Percentiles rank a stretch among this genome's conserved stretches.
Evolutionary conservation across 2,888 invertebrate genomes (phyloP).

Genomic region (Willowsia nigromaculata): DNA sequence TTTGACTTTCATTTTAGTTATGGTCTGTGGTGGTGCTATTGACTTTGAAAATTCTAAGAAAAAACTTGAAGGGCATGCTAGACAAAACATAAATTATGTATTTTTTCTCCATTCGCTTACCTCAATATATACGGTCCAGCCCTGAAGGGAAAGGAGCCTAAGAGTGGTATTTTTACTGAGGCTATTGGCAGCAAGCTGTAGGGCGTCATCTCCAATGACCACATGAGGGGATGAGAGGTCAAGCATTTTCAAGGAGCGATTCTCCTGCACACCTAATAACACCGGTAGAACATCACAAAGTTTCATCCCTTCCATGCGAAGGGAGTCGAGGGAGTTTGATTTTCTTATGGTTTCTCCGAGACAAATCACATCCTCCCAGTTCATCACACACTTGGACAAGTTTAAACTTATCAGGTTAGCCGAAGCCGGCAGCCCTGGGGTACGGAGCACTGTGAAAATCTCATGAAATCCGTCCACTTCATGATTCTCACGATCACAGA

Average conservation of each 20-base stretch:
- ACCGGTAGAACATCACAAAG: conserved; percentile 83
- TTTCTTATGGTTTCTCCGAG: conserved; percentile 82
- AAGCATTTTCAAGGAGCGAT: conserved; percentile 82
- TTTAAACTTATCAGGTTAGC: conserved; percentile 83
- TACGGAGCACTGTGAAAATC: conserved; percentile 81
- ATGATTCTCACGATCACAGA: conserved; percentile 81
- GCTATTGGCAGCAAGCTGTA: conserved; percentile 82
- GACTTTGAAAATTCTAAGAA: conserved; percentile 1
- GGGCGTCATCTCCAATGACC: conserved; percentile 82
- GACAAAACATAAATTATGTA: conserved; percentile 15
- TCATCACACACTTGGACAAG: conserved; percentile 83
- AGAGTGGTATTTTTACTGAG: conserved; percentile 82
- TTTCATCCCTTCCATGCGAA: conserved; percentile 83
- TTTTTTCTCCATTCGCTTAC: conserved; percentile 79
- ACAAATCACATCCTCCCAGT: conserved; percentile 80
- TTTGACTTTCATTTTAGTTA: not conserved
- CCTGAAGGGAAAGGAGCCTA: conserved; percentile 82
- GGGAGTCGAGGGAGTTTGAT: conserved; percentile 82
- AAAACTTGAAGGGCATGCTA: not conserved
- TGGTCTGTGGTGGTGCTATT: not conserved
- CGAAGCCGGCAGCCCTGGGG: conserved; percentile 79
- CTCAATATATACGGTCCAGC: conserved; percentile 84
- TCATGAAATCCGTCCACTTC: conserved; percentile 81
- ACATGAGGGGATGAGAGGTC: conserved; percentile 83
- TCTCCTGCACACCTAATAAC: conserved; percentile 83